Conservation (phyloP, 2,888 invertebrate genomes). For the Synanthedon formicaeformis region DNA sequence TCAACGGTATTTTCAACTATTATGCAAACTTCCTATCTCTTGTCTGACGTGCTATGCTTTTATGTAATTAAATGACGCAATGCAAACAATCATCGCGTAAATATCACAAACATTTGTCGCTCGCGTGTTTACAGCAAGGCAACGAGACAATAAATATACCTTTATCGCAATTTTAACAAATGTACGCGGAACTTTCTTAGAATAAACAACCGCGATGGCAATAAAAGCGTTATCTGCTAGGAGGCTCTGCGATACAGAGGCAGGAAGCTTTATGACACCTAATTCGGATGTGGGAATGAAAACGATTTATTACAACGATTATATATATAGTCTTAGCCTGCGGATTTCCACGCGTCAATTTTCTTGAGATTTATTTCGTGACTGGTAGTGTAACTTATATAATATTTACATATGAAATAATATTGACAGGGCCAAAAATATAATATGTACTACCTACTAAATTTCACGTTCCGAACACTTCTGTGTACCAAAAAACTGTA, state of each 20-base stretch:
- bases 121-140: constrained; percentile 48
- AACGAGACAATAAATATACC: constrained; percentile 59
- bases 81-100: background rate
- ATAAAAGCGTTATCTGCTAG: constrained; percentile 40
- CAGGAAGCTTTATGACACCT: constrained; percentile 27
- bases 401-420: too few relatives aligned
- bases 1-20: too few relatives aligned
- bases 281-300: background rate
- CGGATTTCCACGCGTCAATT: too few relatives aligned
- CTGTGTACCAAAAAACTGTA: too few relatives aligned
- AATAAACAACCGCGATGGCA: constrained; percentile 48
- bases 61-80: background rate
- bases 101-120: constrained; percentile 14
- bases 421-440: too few relatives aligned
- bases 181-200: constrained; percentile 47
- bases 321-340: too few relatives aligned
- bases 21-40: too few relatives aligned
- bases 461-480: too few relatives aligned
- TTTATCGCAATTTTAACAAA: constrained; percentile 68
- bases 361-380: too few relatives aligned
- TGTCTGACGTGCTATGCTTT: too few relatives aligned
- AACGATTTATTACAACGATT: background rate
- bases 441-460: too few relatives aligned
- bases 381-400: too few relatives aligned
- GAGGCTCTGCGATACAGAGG: constrained; percentile 27